Conservation (phyloP, 2,113 vertebrate genomes). For the Geococcyx californianus region DNA sequence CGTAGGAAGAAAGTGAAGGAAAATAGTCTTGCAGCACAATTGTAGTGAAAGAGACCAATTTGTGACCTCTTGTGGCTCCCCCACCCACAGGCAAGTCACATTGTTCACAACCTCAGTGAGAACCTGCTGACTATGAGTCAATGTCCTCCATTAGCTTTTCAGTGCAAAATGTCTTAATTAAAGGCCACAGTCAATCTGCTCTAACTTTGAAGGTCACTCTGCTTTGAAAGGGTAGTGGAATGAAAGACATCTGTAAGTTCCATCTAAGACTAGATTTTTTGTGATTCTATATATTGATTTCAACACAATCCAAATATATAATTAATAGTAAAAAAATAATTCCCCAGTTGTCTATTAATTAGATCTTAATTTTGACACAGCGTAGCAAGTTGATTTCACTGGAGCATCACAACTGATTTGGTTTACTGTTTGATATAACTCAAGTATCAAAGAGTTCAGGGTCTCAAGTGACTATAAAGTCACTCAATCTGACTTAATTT, state of each 20-base stretch:
- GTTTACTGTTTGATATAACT: background rate
- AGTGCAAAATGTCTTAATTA: background rate
- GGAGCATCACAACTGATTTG: background rate
- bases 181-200: background rate
- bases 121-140: background rate
- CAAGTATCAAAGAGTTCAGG: background rate
- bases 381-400: background rate
- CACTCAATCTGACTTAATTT: background rate
- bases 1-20: background rate
- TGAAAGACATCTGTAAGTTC: background rate
- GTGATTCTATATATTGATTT: too few relatives aligned
- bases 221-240: background rate
- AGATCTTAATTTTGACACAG: background rate
- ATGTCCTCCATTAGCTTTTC: background rate
- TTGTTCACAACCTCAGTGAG: background rate
- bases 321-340: background rate
- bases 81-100: background rate
- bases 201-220: background rate
- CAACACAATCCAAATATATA: too few relatives aligned
- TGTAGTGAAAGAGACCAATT: background rate
- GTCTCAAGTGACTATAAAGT: background rate
- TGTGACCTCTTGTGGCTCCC: background rate
- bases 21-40: background rate
- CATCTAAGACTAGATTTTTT: background rate
- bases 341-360: background rate